phyloP scores from a whole-genome alignment of 1,140 invertebrate genomes.

The Drosophila yakuba region DNA sequence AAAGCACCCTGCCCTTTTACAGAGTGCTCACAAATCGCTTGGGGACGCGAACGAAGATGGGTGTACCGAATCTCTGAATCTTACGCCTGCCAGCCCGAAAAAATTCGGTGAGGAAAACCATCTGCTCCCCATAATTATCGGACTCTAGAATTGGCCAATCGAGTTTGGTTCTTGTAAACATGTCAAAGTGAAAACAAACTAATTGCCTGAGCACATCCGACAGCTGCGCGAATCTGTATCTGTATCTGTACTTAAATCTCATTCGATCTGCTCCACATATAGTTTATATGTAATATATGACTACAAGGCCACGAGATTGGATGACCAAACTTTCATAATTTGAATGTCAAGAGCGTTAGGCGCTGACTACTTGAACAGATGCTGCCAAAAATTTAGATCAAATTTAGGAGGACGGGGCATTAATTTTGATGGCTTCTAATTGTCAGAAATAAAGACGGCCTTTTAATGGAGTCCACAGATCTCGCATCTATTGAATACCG shows the following conservation, averaged over 20 bases:
- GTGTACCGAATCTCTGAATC: conserved; percentile 12
- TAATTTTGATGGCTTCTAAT: conserved; percentile 65
- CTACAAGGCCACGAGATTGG: conserved; percentile 48
- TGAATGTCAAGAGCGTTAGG: conserved; percentile 66
- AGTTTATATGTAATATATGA: conserved; percentile 17
- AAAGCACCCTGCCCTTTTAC: conserved; percentile 39
- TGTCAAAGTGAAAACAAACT: conserved; percentile 68
- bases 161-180: conserved; percentile 65
- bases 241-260: conserved; percentile 54
- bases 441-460: conserved; percentile 59
- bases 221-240: conserved; percentile 70
- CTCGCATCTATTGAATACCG: conserved; percentile 41
- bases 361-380: conserved; percentile 62
- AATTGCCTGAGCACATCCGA: conserved; percentile 61
- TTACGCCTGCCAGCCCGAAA: conserved; percentile 31
- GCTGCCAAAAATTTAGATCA: conserved; percentile 40
- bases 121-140: conserved; percentile 41
- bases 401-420: conserved; percentile 36
- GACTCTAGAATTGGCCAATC: conserved; percentile 29
- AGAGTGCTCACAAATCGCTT: conserved; percentile 41
- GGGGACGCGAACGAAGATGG: not conserved
- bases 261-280: conserved; percentile 8
- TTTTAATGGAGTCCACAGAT: conserved; percentile 77
- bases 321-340: conserved; percentile 30
- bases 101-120: conserved; percentile 56